phyloP scores from a whole-genome alignment of 2,113 vertebrate species.

The Corydoras sp. region DNA sequence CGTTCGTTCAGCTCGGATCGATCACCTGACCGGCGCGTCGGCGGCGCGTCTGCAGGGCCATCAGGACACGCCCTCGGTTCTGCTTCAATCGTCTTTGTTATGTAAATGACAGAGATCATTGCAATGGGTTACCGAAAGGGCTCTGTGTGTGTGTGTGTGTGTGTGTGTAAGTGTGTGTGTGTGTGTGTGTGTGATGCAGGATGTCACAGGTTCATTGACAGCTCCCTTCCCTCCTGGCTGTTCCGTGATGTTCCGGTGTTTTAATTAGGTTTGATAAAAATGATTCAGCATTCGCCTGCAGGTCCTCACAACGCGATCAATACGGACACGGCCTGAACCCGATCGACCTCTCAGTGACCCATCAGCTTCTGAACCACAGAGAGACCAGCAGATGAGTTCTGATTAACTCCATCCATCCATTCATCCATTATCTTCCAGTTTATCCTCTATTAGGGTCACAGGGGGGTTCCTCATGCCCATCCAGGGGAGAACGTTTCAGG shows the following conservation, averaged over 20 bases:
- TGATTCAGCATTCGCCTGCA: neutral
- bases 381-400: too few species aligned
- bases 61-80: too few species aligned
- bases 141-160: neutral
- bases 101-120: conserved; percentile 1
- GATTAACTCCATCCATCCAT: too few species aligned
- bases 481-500: too few species aligned
- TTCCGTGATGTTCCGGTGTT: conserved; percentile 49
- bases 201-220: conserved; percentile 24
- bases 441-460: too few species aligned
- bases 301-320: conserved; percentile 53
- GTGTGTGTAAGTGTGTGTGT: conserved; percentile 1
- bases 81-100: conserved; percentile 40
- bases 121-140: neutral
- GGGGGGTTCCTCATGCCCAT: too few species aligned
- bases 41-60: too few species aligned
- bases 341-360: conserved; percentile 42
- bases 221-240: conserved; percentile 43
- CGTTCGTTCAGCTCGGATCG: too few species aligned
- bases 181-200: conserved; percentile 18
- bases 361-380: neutral
- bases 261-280: conserved; percentile 65
- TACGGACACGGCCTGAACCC: conserved; percentile 58
- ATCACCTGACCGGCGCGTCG: too few species aligned
- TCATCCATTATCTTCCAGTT: too few species aligned